phyloP scores from a whole-genome alignment of 2,888 invertebrate genomes.

The Orthonevra nobilis region DNA sequence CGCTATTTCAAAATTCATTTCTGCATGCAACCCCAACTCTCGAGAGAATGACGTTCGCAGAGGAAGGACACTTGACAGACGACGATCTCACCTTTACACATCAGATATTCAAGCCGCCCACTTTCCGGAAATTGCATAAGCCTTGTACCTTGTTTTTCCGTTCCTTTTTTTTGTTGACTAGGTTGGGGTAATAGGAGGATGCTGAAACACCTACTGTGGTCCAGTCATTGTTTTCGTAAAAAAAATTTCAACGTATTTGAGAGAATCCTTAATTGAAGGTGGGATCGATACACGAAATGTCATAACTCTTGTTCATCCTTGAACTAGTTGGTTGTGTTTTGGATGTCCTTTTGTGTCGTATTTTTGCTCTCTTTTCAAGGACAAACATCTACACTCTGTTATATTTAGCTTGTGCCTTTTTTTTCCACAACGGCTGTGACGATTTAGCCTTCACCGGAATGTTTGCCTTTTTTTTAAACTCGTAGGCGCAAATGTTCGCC shows the following conservation, averaged over 20 bases:
- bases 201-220: constrained; percentile 5
- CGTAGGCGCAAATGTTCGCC: no score
- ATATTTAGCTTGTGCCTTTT: not conserved
- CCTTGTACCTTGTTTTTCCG: not conserved
- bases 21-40: constrained; percentile 4
- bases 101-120: constrained; percentile 3
- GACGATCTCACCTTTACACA: constrained; percentile 27
- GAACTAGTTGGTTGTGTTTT: constrained; percentile 38
- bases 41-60: constrained; percentile 34
- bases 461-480: no score
- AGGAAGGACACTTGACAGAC: constrained; percentile 28
- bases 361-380: constrained; percentile 24
- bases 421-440: not conserved
- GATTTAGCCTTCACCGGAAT: constrained; percentile 11
- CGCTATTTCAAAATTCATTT: constrained; percentile 28
- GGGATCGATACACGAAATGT: constrained; percentile 59
- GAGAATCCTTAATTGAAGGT: constrained; percentile 33
- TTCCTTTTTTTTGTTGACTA: not conserved
- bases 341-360: constrained; percentile 15
- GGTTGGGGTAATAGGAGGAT: constrained; percentile 24
- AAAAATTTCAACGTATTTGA: no score
- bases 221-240: no score
- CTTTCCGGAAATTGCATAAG: constrained; percentile 57
- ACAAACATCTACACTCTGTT: not conserved
- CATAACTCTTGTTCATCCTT: constrained; percentile 42